Evolutionary conservation across 2,797 vertebrate genomes (phyloP).

Genomic region (Rhadinocentrus ornatus): DNA sequence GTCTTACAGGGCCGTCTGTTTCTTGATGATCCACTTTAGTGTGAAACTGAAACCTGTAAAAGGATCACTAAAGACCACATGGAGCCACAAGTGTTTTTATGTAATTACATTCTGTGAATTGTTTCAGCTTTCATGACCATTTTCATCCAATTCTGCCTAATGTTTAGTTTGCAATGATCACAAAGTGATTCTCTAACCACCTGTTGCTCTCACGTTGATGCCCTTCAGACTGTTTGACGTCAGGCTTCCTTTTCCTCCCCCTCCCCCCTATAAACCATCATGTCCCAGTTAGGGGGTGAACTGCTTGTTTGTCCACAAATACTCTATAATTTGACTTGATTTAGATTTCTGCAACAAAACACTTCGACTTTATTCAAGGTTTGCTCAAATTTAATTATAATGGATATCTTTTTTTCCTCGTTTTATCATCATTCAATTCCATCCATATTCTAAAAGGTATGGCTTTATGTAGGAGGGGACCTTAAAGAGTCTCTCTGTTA

Average conservation of each 20-base stretch:
- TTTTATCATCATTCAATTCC: neutral
- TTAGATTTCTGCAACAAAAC: neutral
- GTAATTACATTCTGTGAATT: constrained; percentile 3
- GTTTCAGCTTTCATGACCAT: neutral
- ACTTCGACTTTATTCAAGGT: neutral
- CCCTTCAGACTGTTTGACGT: constrained; percentile 62
- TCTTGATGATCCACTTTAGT: neutral
- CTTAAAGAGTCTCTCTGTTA: neutral
- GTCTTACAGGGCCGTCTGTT: constrained; percentile 15
- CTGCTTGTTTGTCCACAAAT: constrained; percentile 6
- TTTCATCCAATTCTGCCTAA: constrained; percentile 13
- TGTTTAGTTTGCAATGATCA: constrained; percentile 32
- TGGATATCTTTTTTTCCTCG: neutral
- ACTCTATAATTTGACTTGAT: neutral
- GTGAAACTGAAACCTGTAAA: constrained; percentile 18
- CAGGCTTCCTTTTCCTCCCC: constrained; percentile 37
- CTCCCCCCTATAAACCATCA: constrained; percentile 18
- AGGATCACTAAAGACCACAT: neutral
- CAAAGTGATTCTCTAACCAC: constrained; percentile 63
- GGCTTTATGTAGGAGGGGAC: neutral
- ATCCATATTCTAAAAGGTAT: neutral
- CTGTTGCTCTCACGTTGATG: constrained; percentile 58
- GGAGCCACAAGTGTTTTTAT: neutral
- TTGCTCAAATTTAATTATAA: neutral
- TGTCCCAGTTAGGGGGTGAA: constrained; percentile 41